Evolutionary conservation across 2,888 invertebrate genomes (phyloP).

Genomic region (Tinea trinotella): DNA sequence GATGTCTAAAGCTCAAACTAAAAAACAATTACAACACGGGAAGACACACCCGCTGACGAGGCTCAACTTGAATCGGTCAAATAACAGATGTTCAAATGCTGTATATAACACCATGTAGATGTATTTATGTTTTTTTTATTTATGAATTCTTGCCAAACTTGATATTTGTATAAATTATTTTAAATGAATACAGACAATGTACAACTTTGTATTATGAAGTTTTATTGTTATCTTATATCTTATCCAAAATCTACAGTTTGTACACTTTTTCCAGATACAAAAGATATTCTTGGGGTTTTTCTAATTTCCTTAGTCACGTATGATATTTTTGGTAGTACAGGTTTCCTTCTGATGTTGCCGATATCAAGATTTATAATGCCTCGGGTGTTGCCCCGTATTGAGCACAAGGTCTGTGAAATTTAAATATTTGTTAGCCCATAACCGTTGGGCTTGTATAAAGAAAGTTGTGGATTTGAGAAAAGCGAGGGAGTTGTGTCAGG

Average conservation of each 20-base stretch:
- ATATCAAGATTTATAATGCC: constrained; percentile 72
- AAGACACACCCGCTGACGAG: constrained; percentile 93
- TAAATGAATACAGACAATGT: constrained; percentile 65
- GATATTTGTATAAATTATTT: constrained; percentile 64
- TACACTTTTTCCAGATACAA: constrained; percentile 68
- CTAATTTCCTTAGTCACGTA: constrained; percentile 49
- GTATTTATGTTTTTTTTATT: constrained; percentile 64
- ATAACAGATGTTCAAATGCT: constrained; percentile 80
- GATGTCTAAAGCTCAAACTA: constrained; percentile 80
- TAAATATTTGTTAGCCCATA: no score
- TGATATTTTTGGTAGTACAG: constrained; percentile 39
- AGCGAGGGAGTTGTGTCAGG: no score
- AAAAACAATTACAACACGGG: constrained; percentile 90
- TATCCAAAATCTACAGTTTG: constrained; percentile 70
- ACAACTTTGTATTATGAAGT: constrained; percentile 47
- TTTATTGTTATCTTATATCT: constrained; percentile 31
- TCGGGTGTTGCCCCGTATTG: constrained; percentile 66
- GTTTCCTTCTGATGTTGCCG: constrained; percentile 58
- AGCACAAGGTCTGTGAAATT: constrained; percentile 68
- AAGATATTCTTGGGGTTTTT: constrained; percentile 66
- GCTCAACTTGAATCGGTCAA: constrained; percentile 84
- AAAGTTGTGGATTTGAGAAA: no score
- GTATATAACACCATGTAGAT: constrained; percentile 92
- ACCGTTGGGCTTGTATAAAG: no score
- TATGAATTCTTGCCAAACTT: constrained; percentile 72